Conservation (phyloP, 1,140 invertebrate genomes). For the Drosophila pachea region DNA sequence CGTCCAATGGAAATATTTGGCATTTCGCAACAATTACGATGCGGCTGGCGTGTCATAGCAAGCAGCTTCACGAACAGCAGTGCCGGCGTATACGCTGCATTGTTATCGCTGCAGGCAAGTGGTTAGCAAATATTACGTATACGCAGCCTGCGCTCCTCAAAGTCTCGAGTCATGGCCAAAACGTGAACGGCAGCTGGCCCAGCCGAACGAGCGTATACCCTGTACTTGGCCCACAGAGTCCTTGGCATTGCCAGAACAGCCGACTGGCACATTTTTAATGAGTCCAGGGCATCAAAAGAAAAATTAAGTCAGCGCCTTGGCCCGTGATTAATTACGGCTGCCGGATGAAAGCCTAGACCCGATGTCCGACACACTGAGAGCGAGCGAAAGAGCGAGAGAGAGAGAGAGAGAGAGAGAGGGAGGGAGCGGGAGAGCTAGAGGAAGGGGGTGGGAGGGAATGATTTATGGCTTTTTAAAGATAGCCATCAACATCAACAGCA, state of each 20-base stretch:
- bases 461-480: conserved; percentile 76
- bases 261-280: background rate
- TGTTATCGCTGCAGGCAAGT: too few relatives aligned
- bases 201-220: background rate
- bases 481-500: conserved; percentile 73
- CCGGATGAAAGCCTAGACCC: conserved; percentile 39
- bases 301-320: conserved; percentile 70
- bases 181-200: too few relatives aligned
- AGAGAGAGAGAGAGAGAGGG: background rate
- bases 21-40: background rate
- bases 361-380: conserved; percentile 26
- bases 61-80: too few relatives aligned
- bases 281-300: conserved; percentile 22
- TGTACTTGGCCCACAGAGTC: background rate
- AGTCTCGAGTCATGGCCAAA: too few relatives aligned
- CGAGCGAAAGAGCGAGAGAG: background rate
- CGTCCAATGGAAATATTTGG: background rate
- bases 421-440: too few relatives aligned
- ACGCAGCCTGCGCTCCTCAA: too few relatives aligned
- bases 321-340: conserved; percentile 66
- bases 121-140: too few relatives aligned
- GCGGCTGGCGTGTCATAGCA: too few relatives aligned
- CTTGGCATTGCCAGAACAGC: background rate
- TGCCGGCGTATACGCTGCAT: too few relatives aligned
- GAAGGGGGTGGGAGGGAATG: conserved; percentile 41